phyloP scores from a whole-genome alignment of 2,113 vertebrate genomes.

The Anolis sagrei region DNA sequence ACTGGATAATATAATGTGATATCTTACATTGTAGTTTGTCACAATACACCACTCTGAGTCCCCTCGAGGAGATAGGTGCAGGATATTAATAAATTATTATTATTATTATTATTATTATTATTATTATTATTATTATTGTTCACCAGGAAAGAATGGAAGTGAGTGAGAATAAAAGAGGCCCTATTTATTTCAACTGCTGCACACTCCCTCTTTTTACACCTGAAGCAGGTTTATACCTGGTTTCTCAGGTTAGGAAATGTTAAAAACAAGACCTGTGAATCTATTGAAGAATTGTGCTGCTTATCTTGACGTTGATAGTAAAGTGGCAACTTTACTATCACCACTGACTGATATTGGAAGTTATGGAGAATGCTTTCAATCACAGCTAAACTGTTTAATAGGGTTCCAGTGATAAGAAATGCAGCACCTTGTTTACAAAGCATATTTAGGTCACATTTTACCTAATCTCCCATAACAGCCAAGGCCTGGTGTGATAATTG shows the following conservation, averaged over 20 bases:
- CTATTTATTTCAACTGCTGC: neutral
- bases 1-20: neutral
- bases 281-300: neutral
- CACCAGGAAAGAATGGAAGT: neutral
- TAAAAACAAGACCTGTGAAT: constrained; percentile 13
- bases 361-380: constrained; percentile 6
- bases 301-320: neutral
- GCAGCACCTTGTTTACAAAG: constrained; percentile 43
- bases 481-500: constrained; percentile 17
- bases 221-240: neutral
- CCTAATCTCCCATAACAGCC: constrained; percentile 37
- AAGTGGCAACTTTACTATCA: constrained; percentile 13
- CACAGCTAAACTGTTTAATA: constrained; percentile 29
- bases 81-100: too few relatives aligned
- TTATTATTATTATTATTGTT: too few relatives aligned
- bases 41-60: too few relatives aligned
- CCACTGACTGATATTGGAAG: constrained; percentile 15
- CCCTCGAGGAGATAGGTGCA: neutral
- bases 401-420: constrained; percentile 19
- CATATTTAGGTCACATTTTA: constrained; percentile 46
- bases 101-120: too few relatives aligned
- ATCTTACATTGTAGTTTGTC: neutral
- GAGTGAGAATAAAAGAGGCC: neutral
- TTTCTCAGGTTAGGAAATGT: neutral
- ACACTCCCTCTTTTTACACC: neutral